phyloP scores from a whole-genome alignment of 2,888 invertebrate species.

The Eupithecia dodoneata region DNA sequence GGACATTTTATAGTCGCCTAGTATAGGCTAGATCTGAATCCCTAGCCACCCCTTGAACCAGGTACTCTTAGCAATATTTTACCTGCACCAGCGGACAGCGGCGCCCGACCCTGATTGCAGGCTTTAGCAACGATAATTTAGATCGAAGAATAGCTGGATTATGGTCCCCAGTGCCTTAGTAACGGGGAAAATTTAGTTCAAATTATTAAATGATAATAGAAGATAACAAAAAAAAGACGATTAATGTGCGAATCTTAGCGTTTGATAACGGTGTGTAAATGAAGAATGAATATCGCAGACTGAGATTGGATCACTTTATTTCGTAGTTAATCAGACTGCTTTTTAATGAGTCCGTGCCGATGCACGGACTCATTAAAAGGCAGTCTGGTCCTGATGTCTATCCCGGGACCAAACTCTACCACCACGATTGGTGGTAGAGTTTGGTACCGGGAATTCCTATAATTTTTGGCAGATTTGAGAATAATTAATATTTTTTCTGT shows the following conservation, averaged over 20 bases:
- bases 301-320: too few relatives aligned
- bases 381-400: too few relatives aligned
- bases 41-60: constrained; percentile 42
- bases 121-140: constrained; percentile 64
- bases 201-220: neutral
- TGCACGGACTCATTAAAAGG: too few relatives aligned
- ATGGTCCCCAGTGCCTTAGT: constrained; percentile 43
- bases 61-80: constrained; percentile 55
- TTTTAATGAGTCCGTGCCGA: too few relatives aligned
- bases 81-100: constrained; percentile 52
- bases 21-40: constrained; percentile 4
- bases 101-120: constrained; percentile 58
- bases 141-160: constrained; percentile 59
- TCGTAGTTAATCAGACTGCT: too few relatives aligned
- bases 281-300: neutral
- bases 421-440: too few relatives aligned
- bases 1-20: neutral
- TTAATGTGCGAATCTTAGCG: neutral
- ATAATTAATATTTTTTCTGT: too few relatives aligned
- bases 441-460: too few relatives aligned
- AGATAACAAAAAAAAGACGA: neutral
- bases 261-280: neutral
- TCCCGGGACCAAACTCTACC: too few relatives aligned
- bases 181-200: constrained; percentile 2
- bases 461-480: too few relatives aligned